Evolutionary conservation across 2,888 invertebrate genomes (phyloP).

Genomic region (Girardia tigrina): DNA sequence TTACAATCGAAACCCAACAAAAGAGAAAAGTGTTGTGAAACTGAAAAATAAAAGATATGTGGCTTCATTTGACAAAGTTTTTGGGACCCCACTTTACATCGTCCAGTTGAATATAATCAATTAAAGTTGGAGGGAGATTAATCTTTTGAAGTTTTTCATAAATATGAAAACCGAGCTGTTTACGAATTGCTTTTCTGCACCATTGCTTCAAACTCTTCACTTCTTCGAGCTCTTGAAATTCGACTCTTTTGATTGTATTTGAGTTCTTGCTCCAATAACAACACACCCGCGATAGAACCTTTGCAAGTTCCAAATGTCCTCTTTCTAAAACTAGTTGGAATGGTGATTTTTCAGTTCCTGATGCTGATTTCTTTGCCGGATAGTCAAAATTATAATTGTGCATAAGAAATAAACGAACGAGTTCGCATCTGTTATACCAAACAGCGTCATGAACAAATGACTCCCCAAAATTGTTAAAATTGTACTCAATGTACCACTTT

Average conservation of each 20-base stretch:
- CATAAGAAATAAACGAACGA: slow-evolving; percentile 44
- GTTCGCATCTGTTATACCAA: slow-evolving; percentile 46
- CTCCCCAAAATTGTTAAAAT: slow-evolving; percentile 49
- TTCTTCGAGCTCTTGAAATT: slow-evolving; percentile 32
- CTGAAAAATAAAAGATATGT: not conserved
- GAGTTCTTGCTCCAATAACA: slow-evolving; percentile 28
- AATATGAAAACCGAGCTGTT: slow-evolving; percentile 44
- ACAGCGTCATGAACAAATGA: slow-evolving; percentile 47
- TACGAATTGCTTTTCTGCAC: slow-evolving; percentile 46
- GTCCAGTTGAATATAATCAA: slow-evolving; percentile 45
- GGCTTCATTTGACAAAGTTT: slow-evolving; percentile 1
- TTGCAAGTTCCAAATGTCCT: slow-evolving; percentile 46
- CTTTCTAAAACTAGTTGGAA: slow-evolving; percentile 46
- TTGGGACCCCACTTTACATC: slow-evolving; percentile 40
- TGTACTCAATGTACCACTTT: slow-evolving; percentile 39
- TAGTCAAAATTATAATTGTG: slow-evolving; percentile 48
- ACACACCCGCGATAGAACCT: slow-evolving; percentile 41
- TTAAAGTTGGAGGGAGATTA: slow-evolving; percentile 45
- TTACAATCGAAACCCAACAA: too few species aligned
- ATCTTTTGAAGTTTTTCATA: slow-evolving; percentile 42
- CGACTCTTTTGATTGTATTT: not conserved
- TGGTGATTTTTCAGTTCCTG: slow-evolving; percentile 44
- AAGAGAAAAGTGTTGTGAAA: too few species aligned
- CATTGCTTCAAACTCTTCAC: slow-evolving; percentile 46
- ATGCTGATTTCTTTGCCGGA: slow-evolving; percentile 46